Percentiles rank a stretch among this genome's conserved stretches.
Evolutionary conservation across 2,113 vertebrate genomes (phyloP).

Genomic region (Furnarius figulus): DNA sequence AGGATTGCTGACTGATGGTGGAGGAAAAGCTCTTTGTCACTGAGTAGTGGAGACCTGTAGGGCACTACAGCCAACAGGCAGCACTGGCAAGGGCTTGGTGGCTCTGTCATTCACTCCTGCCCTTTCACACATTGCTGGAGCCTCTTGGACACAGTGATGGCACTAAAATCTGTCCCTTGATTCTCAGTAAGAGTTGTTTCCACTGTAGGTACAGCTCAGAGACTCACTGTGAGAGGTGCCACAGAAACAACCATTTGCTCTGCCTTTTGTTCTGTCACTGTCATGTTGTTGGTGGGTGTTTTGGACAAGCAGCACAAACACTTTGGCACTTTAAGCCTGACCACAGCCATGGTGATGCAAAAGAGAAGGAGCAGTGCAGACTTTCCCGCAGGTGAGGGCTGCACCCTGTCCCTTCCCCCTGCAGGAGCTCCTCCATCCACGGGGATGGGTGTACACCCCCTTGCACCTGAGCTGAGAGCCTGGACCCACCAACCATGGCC

Average conservation of each 20-base stretch:
- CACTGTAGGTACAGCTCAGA: not conserved
- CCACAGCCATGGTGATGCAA: not conserved
- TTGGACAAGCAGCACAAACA: not conserved
- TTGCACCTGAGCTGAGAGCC: not conserved
- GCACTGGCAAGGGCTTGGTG: not conserved
- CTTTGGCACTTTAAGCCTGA: not conserved
- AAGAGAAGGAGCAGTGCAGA: not conserved
- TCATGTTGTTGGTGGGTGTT: not conserved
- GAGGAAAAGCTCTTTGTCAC: not conserved
- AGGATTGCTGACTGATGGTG: not conserved
- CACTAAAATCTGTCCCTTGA: not conserved
- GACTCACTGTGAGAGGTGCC: not conserved
- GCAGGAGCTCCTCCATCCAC: not conserved
- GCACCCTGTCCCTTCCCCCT: not conserved
- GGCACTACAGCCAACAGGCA: not conserved
- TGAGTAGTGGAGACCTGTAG: not conserved
- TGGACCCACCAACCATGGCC: not conserved
- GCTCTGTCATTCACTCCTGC: not conserved
- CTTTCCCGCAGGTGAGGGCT: not conserved
- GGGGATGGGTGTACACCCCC: not conserved
- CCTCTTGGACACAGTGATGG: not conserved
- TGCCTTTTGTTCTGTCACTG: not conserved
- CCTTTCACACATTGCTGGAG: not conserved
- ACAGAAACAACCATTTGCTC: not conserved
- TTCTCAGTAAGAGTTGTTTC: not conserved